Conservation (phyloP, 2,888 invertebrate genomes). For the Tenthredo scrophulariae region DNA sequence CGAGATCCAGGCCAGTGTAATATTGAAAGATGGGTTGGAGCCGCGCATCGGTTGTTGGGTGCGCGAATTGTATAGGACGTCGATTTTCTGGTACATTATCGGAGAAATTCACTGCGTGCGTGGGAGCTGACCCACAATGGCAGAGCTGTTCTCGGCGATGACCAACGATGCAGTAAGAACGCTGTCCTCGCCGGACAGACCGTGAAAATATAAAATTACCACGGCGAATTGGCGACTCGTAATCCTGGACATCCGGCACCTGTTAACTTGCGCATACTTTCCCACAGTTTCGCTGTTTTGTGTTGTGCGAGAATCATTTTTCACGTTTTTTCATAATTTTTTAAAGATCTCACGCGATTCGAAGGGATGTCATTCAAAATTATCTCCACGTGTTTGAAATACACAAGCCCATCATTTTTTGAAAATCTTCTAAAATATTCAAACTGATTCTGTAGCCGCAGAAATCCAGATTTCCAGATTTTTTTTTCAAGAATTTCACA, state of each 20-base stretch:
- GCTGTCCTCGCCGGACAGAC: conserved; percentile 58
- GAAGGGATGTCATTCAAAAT: background rate
- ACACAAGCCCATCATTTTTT: background rate
- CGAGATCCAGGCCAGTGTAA: background rate
- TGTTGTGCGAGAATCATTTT: background rate
- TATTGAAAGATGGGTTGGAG: background rate
- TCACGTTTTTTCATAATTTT: background rate
- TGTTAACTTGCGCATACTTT: conserved; percentile 60
- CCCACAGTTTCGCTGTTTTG: background rate
- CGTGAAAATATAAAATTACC: conserved; percentile 66
- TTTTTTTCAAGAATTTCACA: too few relatives aligned
- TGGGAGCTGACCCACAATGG: conserved; percentile 28
- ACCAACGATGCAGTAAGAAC: conserved; percentile 56
- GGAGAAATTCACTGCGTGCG: conserved; percentile 31
- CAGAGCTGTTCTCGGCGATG: conserved; percentile 37
- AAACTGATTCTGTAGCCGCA: too few relatives aligned
- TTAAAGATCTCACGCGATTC: background rate
- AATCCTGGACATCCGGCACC: conserved; percentile 73
- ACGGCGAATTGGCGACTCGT: conserved; percentile 65
- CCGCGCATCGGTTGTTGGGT: background rate
- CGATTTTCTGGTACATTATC: conserved; percentile 45
- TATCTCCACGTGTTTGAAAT: background rate
- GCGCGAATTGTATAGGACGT: background rate
- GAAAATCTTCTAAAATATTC: too few relatives aligned
- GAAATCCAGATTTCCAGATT: too few relatives aligned